Percentiles rank a stretch among this genome's conserved stretches.
These are phyloP conservation scores for Orchesellides sinensis DNA, from an alignment of 2,888 invertebrate genomes.

Conservation along the genomic window DNA sequence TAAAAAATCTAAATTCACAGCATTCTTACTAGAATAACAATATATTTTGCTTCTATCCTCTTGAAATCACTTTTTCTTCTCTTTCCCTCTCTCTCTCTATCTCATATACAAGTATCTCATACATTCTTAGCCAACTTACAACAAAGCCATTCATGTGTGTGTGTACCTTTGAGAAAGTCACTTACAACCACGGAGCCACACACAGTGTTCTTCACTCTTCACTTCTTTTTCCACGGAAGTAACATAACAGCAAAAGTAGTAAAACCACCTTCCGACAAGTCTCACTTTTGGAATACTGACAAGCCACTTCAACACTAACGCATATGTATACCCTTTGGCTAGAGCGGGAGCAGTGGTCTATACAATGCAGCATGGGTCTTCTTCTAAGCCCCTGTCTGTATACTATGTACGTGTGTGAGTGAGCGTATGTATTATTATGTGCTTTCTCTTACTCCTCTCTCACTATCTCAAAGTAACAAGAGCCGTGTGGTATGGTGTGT, in stretches of 20 bases:
- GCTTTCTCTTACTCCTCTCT: background rate
- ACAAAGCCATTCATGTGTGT: background rate
- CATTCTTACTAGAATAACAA: constrained; percentile 45
- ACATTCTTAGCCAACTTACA: background rate
- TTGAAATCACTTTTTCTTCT: constrained; percentile 37
- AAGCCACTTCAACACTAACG: constrained; percentile 44
- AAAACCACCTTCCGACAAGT: constrained; percentile 57
- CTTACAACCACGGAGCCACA: constrained; percentile 1
- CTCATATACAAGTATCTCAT: background rate
- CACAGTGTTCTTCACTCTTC: constrained; percentile 3
- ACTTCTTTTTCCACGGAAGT: constrained; percentile 3
- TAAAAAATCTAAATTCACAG: constrained; percentile 61
- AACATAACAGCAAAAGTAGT: constrained; percentile 18
- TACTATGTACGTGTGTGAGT: constrained; percentile 1
- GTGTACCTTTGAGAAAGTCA: background rate
- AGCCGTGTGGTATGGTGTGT: background rate
- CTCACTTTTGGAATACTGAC: constrained; percentile 45
- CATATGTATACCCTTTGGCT: constrained; percentile 17
- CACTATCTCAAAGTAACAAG: background rate
- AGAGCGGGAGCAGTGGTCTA: too few relatives aligned
- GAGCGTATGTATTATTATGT: background rate
- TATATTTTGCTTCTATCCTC: constrained; percentile 54
- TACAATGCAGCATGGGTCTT: too few relatives aligned
- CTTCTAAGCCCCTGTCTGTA: too few relatives aligned
- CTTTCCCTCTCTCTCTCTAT: background rate